phyloP scores from a whole-genome alignment of 1,140 invertebrate species.

The Atta cephalotes region DNA sequence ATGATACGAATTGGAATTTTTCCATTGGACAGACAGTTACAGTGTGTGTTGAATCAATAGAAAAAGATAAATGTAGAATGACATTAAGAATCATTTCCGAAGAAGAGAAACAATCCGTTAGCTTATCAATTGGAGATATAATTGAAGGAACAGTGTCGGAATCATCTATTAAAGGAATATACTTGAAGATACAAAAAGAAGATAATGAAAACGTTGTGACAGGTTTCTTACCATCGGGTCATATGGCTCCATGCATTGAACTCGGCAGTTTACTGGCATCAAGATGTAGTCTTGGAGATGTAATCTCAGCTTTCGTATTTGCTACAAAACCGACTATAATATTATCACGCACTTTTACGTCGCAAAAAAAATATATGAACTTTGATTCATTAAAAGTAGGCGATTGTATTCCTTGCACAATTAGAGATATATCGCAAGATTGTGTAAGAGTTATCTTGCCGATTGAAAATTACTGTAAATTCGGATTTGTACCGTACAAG shows the following conservation, averaged over 20 bases:
- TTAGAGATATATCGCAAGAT: constrained; percentile 71
- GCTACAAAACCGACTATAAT: constrained; percentile 77
- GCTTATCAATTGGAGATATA: constrained; percentile 77
- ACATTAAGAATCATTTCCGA: constrained; percentile 79
- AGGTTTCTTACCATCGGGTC: constrained; percentile 81
- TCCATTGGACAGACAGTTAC: constrained; percentile 88
- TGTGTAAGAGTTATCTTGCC: constrained; percentile 77
- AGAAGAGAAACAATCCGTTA: constrained; percentile 20
- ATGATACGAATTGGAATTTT: constrained; percentile 85
- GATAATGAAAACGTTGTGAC: constrained; percentile 30
- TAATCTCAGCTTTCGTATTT: constrained; percentile 78
- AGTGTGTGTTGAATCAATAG: constrained; percentile 84
- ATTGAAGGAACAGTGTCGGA: constrained; percentile 79
- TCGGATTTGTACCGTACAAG: constrained; percentile 68
- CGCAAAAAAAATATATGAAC: constrained; percentile 50
- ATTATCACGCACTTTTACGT: constrained; percentile 76
- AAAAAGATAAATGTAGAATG: constrained; percentile 82
- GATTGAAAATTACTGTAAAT: constrained; percentile 69
- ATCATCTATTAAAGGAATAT: constrained; percentile 77
- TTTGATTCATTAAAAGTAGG: constrained; percentile 75
- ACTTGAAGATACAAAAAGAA: constrained; percentile 70
- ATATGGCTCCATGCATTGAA: constrained; percentile 80
- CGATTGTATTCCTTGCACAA: constrained; percentile 78
- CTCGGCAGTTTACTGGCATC: constrained; percentile 75
- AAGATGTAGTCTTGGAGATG: constrained; percentile 75